Conservation (phyloP, 2,797 vertebrate species). For the Crocidura indochinensis region DNA sequence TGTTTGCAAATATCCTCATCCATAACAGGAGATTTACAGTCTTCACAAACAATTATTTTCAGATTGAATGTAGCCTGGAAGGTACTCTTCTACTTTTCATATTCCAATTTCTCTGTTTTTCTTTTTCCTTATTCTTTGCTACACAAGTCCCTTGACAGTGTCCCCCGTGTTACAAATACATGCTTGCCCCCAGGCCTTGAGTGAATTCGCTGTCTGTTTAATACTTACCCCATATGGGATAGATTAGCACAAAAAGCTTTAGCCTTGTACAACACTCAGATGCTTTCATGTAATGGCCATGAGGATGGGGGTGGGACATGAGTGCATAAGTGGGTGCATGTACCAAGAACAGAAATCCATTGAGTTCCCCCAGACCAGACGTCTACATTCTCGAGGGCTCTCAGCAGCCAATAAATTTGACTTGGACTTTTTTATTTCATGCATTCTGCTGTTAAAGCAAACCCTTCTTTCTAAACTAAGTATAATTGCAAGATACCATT, state of each 20-base stretch:
- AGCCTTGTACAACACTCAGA: constrained; percentile 85
- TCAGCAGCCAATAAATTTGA: constrained; percentile 92
- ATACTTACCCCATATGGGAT: constrained; percentile 79
- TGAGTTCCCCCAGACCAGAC: constrained; percentile 91
- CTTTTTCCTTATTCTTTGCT: constrained; percentile 11
- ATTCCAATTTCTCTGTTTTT: not conserved
- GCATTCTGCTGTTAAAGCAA: constrained; percentile 91
- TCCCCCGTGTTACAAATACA: constrained; percentile 65
- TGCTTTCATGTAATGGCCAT: constrained; percentile 83
- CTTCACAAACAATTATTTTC: not conserved
- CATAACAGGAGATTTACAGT: not conserved
- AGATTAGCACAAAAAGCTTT: constrained; percentile 87
- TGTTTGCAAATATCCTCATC: accelerated
- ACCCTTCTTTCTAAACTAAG: constrained; percentile 90
- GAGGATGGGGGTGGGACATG: constrained; percentile 70
- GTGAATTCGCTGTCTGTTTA: constrained; percentile 76
- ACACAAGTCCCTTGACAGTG: constrained; percentile 57
- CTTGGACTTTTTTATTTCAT: constrained; percentile 89
- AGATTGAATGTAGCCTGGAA: not conserved
- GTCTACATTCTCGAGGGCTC: constrained; percentile 91
- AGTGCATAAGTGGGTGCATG: not conserved
- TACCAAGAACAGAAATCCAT: constrained; percentile 90
- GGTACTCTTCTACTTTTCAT: not conserved
- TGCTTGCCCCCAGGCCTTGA: constrained; percentile 67
- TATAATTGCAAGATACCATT: constrained; percentile 91